A percentile compares a stretch with the other conserved stretches of the same genome.
Evolutionary conservation across 1,140 invertebrate species (phyloP).

Genomic region (Pseudomyrmex cubaensis): DNA sequence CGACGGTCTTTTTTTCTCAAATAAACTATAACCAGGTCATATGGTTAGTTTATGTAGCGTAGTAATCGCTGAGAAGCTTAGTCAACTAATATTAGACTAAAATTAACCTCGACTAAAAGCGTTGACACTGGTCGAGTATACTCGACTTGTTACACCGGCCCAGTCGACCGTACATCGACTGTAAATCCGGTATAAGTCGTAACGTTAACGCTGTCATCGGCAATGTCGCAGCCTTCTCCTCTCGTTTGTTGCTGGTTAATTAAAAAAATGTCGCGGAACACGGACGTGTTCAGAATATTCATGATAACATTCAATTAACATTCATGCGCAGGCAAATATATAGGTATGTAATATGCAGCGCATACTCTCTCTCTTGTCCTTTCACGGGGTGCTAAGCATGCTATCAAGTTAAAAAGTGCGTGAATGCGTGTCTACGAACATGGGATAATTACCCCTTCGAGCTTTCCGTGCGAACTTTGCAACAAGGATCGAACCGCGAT

Average conservation of each 20-base stretch:
- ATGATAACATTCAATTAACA: slow-evolving; percentile 23
- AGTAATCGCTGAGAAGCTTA: slow-evolving; percentile 59
- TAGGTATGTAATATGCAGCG: background rate
- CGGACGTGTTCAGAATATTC: slow-evolving; percentile 28
- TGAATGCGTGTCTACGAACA: slow-evolving; percentile 38
- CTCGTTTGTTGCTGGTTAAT: slow-evolving; percentile 40
- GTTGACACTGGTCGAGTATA: slow-evolving; percentile 61
- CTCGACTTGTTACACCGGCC: slow-evolving; percentile 56
- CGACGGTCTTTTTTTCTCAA: slow-evolving; percentile 56
- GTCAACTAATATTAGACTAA: slow-evolving; percentile 59
- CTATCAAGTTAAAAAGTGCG: slow-evolving; percentile 26
- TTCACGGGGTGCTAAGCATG: slow-evolving; percentile 21
- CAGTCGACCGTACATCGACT: slow-evolving; percentile 55
- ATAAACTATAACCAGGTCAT: slow-evolving; percentile 61
- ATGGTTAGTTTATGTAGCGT: slow-evolving; percentile 58
- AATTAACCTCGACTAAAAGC: slow-evolving; percentile 59
- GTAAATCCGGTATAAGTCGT: slow-evolving; percentile 57
- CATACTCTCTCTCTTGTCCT: slow-evolving; percentile 12
- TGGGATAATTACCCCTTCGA: slow-evolving; percentile 16
- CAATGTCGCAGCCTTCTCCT: slow-evolving; percentile 14
- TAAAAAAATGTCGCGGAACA: slow-evolving; percentile 37
- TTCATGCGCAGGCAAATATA: slow-evolving; percentile 18
- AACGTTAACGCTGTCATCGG: slow-evolving; percentile 50
- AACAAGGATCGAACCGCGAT: background rate
- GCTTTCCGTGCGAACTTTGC: slow-evolving; percentile 29